Evolutionary conservation across 1,140 invertebrate genomes (phyloP), one percentile per base, ranked within the genome.

Genomic region (Theocolax elegans): DNA sequence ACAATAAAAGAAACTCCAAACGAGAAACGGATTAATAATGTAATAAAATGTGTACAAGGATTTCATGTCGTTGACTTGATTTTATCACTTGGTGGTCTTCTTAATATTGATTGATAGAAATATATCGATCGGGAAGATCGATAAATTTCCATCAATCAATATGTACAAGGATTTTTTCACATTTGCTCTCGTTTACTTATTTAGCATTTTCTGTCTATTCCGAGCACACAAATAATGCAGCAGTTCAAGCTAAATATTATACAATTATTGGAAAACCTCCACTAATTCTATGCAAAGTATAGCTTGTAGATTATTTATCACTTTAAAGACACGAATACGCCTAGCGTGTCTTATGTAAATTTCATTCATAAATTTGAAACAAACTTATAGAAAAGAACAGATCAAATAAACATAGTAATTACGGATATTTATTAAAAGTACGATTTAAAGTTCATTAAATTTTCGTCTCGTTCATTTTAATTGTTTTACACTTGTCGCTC

Each of bases 251-350:
- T 79, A 80, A 80, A 64, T 76, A 79, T 78, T 75, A 80, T 80
- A 72, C 64, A 77, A 79, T 79, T 78, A 77, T 82, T 81, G 89
- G 90, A 91, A 92, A 92, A 92, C 90, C 74, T 92, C 89, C 91
- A 92, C 91, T 92, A 92, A 91, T 91, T 92, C 90, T 92, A 93
- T 93, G 92, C 92, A 93, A 93, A 93, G 92, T 93, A 93, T 93
- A 93, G 91, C 89, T 92, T 91, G 90, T 92, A 91, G 59, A 77
- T 80, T 78, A 79, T 58, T 75, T 75, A 75, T 75, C 74, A 68
- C 25, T 15, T 31, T 66, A 46, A 66, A 56, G n/a, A 21, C 21
- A 1, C 21, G 23, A 46, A 29, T 3, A 35, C 7, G 27, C 15
- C 31, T 42, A 31, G 44, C 10, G 38, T 29, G 2, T 58, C 8